Base-by-base conservation (phyloP, 2,113 vertebrate genomes). In the Malurus cyaneus region DNA sequence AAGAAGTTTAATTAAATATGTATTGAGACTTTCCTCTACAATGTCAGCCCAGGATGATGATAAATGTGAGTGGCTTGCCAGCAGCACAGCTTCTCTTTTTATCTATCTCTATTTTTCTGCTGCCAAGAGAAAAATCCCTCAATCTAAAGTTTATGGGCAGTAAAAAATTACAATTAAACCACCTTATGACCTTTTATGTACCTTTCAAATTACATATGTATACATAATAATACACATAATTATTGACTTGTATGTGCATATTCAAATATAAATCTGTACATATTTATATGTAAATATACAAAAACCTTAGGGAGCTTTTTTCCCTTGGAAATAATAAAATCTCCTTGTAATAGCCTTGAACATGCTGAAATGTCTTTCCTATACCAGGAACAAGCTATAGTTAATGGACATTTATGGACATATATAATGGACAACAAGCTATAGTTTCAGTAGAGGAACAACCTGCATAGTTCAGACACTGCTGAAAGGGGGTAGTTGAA, bases 1-100 rank as follows among this genome's bases (percentile, higher is more conserved):
- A 96, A 92, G 71, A 79, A 87, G 56, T 96, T 98, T 97, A 96
- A 97, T 97, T 95, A 97, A 96, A 96, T 94, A 78, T 91, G 76
- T 52, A 91, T 92, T 89, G 92, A 93, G 76, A 94, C 21, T 87
- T 74, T 77, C 34, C 59, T 87, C 77, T 32, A 86, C 62, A 59
- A 49, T 66, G 65, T 89, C 77, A 95, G 49, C 36, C 39, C 52
- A 70, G 10, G 28, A 66, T 57, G 71, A 83, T 91, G 86, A 97
- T 79, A 97, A 89, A 96, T 89, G 44, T 41, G 66, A 94, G 59
- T 20, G 80, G 66, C 54, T 97, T 89, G 71, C 77, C 80, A 94
- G 60, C 32, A 95, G n/a, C 59, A 72, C 70, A 49, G 54, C 74
- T 86, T 25, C 64, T 91, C 25, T 23, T 86, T 95, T 91, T 94